Conservation (phyloP, 2,113 vertebrate species). For the Athene cunicularia region DNA sequence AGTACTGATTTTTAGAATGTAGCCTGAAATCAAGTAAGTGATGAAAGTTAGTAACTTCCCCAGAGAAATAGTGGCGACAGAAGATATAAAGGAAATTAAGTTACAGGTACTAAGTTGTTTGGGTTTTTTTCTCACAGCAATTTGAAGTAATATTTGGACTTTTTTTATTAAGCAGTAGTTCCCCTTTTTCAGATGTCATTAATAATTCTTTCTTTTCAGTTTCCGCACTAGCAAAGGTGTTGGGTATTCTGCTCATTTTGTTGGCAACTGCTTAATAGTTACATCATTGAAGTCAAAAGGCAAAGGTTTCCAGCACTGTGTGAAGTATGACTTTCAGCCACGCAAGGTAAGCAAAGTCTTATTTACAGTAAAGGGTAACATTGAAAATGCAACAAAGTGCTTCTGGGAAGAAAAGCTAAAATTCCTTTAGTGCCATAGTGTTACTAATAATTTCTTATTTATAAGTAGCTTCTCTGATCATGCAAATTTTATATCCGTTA, state of each 20-base stretch:
- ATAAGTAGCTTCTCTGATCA: background rate
- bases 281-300: slow-evolving; percentile 98
- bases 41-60: background rate
- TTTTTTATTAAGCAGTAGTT: background rate
- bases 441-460: background rate
- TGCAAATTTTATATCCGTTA: background rate
- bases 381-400: background rate
- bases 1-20: background rate
- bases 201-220: slow-evolving; percentile 74
- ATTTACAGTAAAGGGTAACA: background rate
- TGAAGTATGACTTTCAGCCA: slow-evolving; percentile 97
- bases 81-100: background rate
- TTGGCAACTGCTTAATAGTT: slow-evolving; percentile 95
- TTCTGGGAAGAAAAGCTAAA: background rate
- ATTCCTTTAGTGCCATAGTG: background rate
- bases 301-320: slow-evolving; percentile 98
- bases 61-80: background rate
- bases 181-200: background rate
- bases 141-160: background rate
- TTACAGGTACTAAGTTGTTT: background rate
- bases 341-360: slow-evolving; percentile 84
- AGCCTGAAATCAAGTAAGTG: background rate
- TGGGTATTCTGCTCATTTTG: slow-evolving; percentile 97
- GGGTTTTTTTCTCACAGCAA: background rate
- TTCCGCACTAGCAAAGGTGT: slow-evolving; percentile 98